Evolutionary conservation across 2,113 vertebrate species (phyloP).

Genomic region (Albula goreensis): DNA sequence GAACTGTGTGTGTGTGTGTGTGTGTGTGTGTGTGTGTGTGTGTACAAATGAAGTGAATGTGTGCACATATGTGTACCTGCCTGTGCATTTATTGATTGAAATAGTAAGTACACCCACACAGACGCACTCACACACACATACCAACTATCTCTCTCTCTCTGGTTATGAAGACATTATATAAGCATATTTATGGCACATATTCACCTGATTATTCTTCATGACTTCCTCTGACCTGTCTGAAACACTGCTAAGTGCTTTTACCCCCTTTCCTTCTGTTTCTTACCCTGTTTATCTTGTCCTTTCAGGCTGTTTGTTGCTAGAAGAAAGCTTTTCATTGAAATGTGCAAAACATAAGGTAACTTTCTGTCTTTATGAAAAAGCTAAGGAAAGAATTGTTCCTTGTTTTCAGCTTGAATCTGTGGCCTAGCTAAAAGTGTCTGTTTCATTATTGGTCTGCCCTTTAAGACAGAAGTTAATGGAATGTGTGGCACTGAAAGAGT

Average conservation of each 20-base stretch:
- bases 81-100: neutral
- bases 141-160: constrained; percentile 9
- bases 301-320: constrained; percentile 86
- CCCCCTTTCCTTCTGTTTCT: neutral
- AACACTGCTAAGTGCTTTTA: neutral
- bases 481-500: neutral
- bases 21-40: no score
- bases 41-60: no score
- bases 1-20: neutral
- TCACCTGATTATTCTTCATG: neutral
- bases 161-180: constrained; percentile 12
- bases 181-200: neutral
- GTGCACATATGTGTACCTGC: no score
- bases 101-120: neutral
- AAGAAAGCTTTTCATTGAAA: constrained; percentile 94
- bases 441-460: neutral
- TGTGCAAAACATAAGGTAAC: constrained; percentile 96
- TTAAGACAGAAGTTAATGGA: neutral
- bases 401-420: neutral
- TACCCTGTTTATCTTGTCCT: constrained; percentile 25
- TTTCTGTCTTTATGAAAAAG: neutral
- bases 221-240: neutral
- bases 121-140: no score
- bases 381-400: neutral
- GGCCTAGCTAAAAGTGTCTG: neutral